Base-by-base conservation (phyloP, 2,113 vertebrate species). In the Petroica traversi region DNA sequence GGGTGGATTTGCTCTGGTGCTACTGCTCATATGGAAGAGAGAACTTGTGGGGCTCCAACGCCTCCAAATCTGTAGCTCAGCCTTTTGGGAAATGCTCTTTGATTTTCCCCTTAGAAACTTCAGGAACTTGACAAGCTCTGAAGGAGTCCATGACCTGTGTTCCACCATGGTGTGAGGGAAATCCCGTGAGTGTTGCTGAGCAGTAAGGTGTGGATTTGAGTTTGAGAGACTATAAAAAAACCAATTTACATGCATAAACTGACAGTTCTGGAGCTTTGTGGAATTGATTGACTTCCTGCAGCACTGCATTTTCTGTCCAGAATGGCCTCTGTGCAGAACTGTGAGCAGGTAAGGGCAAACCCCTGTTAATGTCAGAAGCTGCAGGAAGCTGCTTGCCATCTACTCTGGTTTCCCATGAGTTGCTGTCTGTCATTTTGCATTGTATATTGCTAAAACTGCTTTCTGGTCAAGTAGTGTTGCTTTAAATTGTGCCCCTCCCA, bases 401-500 rank as follows among this genome's bases (percentile, higher is more conserved):
- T 74, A 78, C 58, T 91, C 71, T 85, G 73, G 85, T 92, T 83
- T 93, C 95, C 94, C 95, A 69, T 79, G 92, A 95, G 33, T 76
- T 71, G 88, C 92, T 95, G 43, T 51, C 96, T 97, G 96, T 96
- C 95, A 55, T 92, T 97, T 90, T 95, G 96, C 96, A 74, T 94
- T 97, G 97, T 97, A 94, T 77, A 97, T 96, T 77, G 94, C 97
- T 91, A 96, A 95, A 94, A 88, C 66, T 58, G 93, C 92, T 95
- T 97, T 96, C 76, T 78, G 96, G 91, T 95, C 67, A 64, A 74
- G 46, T 93, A 96, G 98, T 98, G 98, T 98, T 98, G 98, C 97
- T 97, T 98, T 97, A 95, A 98, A 98, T 97, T 98, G 98, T 98
- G 97, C 98, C 98, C 97, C 98, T 98, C 98, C 98, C 98, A 98